Evolutionary conservation across 2,888 invertebrate genomes (phyloP).

Genomic region (Stegana nigrithorax): DNA sequence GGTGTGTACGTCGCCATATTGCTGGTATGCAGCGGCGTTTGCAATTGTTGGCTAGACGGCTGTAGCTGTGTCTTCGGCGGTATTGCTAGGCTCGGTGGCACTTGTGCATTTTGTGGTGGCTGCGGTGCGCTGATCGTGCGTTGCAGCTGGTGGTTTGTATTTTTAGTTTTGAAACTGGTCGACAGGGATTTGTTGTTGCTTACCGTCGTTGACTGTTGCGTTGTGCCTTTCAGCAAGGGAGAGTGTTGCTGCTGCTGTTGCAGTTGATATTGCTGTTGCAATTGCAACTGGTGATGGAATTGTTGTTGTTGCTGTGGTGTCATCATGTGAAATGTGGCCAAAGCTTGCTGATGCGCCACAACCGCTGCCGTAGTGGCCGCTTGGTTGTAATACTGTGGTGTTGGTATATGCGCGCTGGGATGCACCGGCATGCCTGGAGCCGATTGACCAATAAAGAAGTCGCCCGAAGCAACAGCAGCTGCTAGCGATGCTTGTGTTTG

Average conservation of each 20-base stretch:
- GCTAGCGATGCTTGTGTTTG: slow-evolving; percentile 15
- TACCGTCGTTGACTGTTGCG: slow-evolving; percentile 20
- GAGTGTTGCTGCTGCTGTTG: slow-evolving; percentile 41
- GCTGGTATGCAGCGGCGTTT: slow-evolving; percentile 40
- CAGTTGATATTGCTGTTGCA: slow-evolving; percentile 48
- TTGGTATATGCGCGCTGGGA: slow-evolving; percentile 29
- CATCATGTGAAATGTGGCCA: slow-evolving; percentile 41
- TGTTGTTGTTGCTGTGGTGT: slow-evolving; percentile 45
- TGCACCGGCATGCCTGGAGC: slow-evolving; percentile 29
- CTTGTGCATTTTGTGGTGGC: slow-evolving; percentile 16
- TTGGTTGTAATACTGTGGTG: slow-evolving; percentile 45
- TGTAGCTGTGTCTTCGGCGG: too few species aligned
- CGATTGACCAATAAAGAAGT: slow-evolving; percentile 54
- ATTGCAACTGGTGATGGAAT: slow-evolving; percentile 43
- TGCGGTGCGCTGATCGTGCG: too few species aligned
- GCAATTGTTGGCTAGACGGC: slow-evolving; percentile 38
- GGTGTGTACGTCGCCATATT: slow-evolving; percentile 34
- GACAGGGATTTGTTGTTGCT: too few species aligned
- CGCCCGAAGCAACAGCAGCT: slow-evolving; percentile 40
- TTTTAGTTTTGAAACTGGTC: too few species aligned
- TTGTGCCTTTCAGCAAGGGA: slow-evolving; percentile 26
- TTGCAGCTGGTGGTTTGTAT: slow-evolving; percentile 25
- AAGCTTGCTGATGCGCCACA: slow-evolving; percentile 49
- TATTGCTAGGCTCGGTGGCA: too few species aligned
- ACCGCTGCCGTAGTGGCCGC: slow-evolving; percentile 42